Evolutionary conservation across 1,140 invertebrate species (phyloP), one percentile per base, ranked within the genome.

Genomic region (Halyomorpha halys): DNA sequence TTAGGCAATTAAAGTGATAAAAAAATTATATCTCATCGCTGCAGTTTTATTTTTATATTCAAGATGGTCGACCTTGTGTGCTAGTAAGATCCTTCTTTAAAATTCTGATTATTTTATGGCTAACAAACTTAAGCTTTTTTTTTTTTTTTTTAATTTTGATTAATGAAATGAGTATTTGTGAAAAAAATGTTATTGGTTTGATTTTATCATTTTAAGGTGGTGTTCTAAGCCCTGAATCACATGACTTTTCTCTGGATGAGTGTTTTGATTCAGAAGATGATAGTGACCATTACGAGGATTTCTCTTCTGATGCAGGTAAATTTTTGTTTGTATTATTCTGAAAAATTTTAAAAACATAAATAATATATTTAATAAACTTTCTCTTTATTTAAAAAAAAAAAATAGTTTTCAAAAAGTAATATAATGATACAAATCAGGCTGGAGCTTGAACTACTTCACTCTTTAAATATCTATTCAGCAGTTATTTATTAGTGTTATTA

Each of bases 241-340:
- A 85, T 70, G 89, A 89, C 71, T 83, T 87, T 69, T 93, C 87
- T 63, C 85, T 90, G 71, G 86, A 91, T 76, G 89, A 94, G 77
- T 79, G 79, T n/a, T 80, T 83, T 72, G 87, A 89, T 69, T 85
- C 84, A 54, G 81, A 85, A 67, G 83, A 86, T 71, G 87, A 90
- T 62, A 91, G 89, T 71, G 89, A 90, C 68, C 84, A 89, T 78
- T 89, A 91, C 75, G 88, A 90, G 72, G 90, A 93, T 73, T 83
- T 85, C 62, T 89, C 87, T 62, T 89, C 84, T 68, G 89, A 90
- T 76, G 86, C 83, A 79, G 85, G 85, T 81, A 76, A 65, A 59
- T 23, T 47, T 47, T 39, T 9, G 1, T 60, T 4, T 39, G 3
- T 3, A 21, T 39, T n/a, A 18, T 60, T 39, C 30, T 19, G 4